Percentiles rank a stretch among this genome's conserved stretches.
Conservation (phyloP, 1,140 invertebrate species). For the Stratiolaelaps scimitus region DNA sequence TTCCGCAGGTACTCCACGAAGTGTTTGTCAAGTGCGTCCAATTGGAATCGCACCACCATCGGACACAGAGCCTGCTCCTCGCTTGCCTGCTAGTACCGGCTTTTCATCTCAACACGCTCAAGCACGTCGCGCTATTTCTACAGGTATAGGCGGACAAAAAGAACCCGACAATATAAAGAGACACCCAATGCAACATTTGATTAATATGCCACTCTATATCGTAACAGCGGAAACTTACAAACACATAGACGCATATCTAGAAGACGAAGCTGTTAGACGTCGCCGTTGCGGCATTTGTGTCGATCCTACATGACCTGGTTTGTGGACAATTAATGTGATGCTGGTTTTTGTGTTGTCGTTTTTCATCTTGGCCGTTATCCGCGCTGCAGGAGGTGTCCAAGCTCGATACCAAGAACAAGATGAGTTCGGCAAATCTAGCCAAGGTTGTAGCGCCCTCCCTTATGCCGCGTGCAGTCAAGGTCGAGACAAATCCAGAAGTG, state of each 20-base stretch:
- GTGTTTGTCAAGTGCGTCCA: constrained; percentile 25
- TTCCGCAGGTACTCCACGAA: constrained; percentile 2
- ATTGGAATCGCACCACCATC: constrained; percentile 17
- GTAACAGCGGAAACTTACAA: too few species aligned
- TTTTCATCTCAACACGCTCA: constrained; percentile 18
- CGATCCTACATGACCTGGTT: too few species aligned
- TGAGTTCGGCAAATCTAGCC: constrained; percentile 13
- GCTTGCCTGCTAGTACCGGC: constrained; percentile 1
- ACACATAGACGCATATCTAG: too few species aligned
- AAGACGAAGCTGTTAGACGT: too few species aligned
- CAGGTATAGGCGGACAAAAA: not conserved
- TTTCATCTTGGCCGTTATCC: not conserved
- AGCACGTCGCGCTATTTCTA: constrained; percentile 21
- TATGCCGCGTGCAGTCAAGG: constrained; percentile 17
- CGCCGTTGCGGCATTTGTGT: too few species aligned
- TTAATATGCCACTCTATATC: not conserved
- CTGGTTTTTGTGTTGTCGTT: not conserved
- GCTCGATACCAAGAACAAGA: constrained; percentile 12
- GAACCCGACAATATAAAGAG: not conserved
- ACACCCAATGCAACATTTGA: not conserved
- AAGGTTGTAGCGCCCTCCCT: constrained; percentile 8
- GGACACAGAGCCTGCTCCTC: constrained; percentile 15
- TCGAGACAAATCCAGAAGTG: constrained; percentile 7
- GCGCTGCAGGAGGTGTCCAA: constrained; percentile 12
- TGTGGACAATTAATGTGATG: too few species aligned